A percentile compares a stretch with the other conserved stretches of the same genome.
These are phyloP conservation scores for Phocides pigmalion DNA, from an alignment of 1,140 invertebrate species.

Conservation along the genomic window DNA sequence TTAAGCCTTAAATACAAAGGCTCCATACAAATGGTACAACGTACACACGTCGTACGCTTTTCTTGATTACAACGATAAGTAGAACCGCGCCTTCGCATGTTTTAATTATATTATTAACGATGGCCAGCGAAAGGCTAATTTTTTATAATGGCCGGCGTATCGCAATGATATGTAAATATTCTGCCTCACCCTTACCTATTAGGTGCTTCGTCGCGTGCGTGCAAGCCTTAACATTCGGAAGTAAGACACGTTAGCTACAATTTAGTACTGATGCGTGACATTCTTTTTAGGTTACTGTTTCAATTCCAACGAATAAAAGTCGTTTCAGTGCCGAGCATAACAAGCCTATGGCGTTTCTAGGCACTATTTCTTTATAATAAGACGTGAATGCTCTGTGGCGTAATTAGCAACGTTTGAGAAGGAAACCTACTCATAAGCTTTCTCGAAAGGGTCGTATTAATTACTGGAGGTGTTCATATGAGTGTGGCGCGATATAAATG, in stretches of 20 bases:
- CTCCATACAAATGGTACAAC: background rate
- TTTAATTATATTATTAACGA: slow-evolving; percentile 83
- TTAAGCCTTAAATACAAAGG: background rate
- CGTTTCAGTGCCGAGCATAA: background rate
- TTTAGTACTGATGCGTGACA: slow-evolving; percentile 69
- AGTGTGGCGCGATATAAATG: slow-evolving; percentile 74
- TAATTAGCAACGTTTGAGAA: slow-evolving; percentile 80
- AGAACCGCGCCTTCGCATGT: slow-evolving; percentile 73
- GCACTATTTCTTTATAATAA: slow-evolving; percentile 50
- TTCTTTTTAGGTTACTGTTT: slow-evolving; percentile 50
- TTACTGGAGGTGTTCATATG: slow-evolving; percentile 76
- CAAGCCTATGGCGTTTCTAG: slow-evolving; percentile 26
- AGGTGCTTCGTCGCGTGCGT: slow-evolving; percentile 67
- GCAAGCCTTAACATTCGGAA: slow-evolving; percentile 69
- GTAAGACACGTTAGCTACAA: slow-evolving; percentile 67
- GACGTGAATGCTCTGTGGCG: slow-evolving; percentile 62
- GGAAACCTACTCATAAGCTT: slow-evolving; percentile 82
- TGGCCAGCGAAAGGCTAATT: slow-evolving; percentile 74
- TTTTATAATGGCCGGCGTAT: slow-evolving; percentile 77
- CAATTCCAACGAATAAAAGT: slow-evolving; percentile 19
- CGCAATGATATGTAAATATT: slow-evolving; percentile 83
- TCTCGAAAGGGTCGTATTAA: slow-evolving; percentile 79
- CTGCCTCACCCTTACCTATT: slow-evolving; percentile 69
- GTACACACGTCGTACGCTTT: slow-evolving; percentile 39
- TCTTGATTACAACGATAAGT: slow-evolving; percentile 75